Evolutionary conservation across 2,797 vertebrate species (phyloP), one percentile per base, ranked within the genome.

Genomic region (Taeniopygia guttata): DNA sequence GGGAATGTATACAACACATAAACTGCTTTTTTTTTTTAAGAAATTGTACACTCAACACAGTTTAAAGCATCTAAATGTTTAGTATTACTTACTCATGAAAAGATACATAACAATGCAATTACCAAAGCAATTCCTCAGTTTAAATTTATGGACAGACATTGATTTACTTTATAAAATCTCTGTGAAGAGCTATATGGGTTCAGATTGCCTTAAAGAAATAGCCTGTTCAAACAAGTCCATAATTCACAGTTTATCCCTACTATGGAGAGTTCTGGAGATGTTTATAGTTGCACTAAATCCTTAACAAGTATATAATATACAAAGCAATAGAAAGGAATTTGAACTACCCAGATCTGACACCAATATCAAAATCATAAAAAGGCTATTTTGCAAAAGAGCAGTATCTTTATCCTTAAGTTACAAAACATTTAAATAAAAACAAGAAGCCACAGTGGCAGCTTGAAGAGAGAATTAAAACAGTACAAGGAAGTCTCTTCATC

Each of bases 261-360:
- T 87, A 5, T 13, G 29, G 93, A 90, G 92, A 94, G 79, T 90
- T 91, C 89, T 87, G 84, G 54, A 87, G 69, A 91, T 95, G 78
- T 92, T 95, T 96, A 93, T 58, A 87, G 89, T 92, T 92, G 87
- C 73, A 96, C 90, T 94, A 96, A 96, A 96, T 95, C 90, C 87
- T 96, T 89, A 92, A 89, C 78, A 92, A 90, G 89, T 83, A 94
- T 43, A 62, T 38, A 87, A 38, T 79, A 90, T 14, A 89, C 34
- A 48, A 74, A 74, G 84, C 49, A 83, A 87, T 66, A 93, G 89
- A 95, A 93, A 89, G 64, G 67, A 89, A 89, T 81, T 83, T 68
- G 64, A 86, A 89, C 64, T 66, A 72, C 38, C 49, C 64, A 81
- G 56, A 93, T 94, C 87, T 88, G 54, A 95, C 89, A 91, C 69